Evolutionary conservation across 2,113 vertebrate species (phyloP).

Genomic region (Peromyscus maniculatus): DNA sequence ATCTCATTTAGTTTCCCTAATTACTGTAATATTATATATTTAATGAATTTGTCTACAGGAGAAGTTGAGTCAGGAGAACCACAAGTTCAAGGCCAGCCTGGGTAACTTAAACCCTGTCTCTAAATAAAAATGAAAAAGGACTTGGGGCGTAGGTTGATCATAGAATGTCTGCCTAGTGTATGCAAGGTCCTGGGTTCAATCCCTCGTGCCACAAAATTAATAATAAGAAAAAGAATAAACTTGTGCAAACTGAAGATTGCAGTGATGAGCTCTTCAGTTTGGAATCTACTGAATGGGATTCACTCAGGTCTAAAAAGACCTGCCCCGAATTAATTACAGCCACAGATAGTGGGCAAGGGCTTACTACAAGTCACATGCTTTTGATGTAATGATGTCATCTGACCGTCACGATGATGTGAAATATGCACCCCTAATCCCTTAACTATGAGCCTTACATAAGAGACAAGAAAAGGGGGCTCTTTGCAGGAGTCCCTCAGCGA

Average conservation of each 20-base stretch:
- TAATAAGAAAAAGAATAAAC: constrained; percentile 47
- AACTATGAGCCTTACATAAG: background rate
- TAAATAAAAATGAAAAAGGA: background rate
- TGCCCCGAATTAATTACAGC: too few relatives aligned
- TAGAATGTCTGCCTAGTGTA: background rate
- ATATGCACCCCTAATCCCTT: background rate
- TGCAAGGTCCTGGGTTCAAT: background rate
- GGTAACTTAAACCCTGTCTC: background rate
- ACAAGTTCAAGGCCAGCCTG: background rate
- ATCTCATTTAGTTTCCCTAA: constrained; percentile 24
- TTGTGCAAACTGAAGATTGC: background rate
- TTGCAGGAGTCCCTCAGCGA: background rate
- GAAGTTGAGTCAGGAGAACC: background rate
- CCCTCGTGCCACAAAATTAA: background rate
- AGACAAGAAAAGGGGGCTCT: background rate
- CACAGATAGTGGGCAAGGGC: background rate
- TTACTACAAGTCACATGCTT: background rate
- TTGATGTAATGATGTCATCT: background rate
- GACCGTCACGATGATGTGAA: background rate
- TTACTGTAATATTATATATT: background rate
- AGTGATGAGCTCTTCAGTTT: constrained; percentile 23
- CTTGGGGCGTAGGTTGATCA: background rate
- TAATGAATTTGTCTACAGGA: background rate
- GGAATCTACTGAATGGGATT: background rate
- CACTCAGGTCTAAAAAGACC: background rate